phyloP scores from a whole-genome alignment of 2,888 invertebrate genomes.

The Pelosia muscerda region DNA sequence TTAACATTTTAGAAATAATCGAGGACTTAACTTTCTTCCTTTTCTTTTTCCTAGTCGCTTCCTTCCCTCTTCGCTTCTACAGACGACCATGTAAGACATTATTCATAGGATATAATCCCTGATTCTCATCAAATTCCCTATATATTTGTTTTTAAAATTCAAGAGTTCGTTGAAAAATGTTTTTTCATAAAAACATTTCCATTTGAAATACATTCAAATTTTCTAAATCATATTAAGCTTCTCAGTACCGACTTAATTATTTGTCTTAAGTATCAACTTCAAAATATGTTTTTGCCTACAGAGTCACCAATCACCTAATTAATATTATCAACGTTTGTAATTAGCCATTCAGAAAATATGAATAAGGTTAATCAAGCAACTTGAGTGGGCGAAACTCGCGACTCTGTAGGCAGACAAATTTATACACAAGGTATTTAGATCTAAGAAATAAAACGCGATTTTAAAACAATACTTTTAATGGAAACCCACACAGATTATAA shows the following conservation, averaged over 20 bases:
- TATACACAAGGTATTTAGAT: constrained; percentile 40
- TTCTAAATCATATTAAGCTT: no score
- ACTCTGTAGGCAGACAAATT: constrained; percentile 71
- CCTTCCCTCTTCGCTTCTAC: not conserved
- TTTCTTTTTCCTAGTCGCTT: not conserved
- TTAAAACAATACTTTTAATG: constrained; percentile 72
- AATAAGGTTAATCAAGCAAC: constrained; percentile 85
- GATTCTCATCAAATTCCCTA: not conserved
- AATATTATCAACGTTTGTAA: constrained; percentile 48
- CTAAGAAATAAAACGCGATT: constrained; percentile 76
- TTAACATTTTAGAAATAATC: not conserved
- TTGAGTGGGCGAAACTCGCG: constrained; percentile 73
- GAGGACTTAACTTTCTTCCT: not conserved
- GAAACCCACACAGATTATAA: constrained; percentile 74
- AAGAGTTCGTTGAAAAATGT: not conserved
- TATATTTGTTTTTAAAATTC: not conserved
- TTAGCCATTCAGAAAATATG: constrained; percentile 52
- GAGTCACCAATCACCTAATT: constrained; percentile 69
- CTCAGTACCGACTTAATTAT: not conserved
- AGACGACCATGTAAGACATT: no score
- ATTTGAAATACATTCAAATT: no score
- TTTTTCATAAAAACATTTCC: not conserved
- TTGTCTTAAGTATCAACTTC: constrained; percentile 11
- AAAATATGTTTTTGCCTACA: constrained; percentile 60
- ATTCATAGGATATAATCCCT: not conserved